Evolutionary conservation across 2,888 invertebrate genomes (phyloP), one percentile per base, ranked within the genome.

Genomic region (Drosophila sordidula): DNA sequence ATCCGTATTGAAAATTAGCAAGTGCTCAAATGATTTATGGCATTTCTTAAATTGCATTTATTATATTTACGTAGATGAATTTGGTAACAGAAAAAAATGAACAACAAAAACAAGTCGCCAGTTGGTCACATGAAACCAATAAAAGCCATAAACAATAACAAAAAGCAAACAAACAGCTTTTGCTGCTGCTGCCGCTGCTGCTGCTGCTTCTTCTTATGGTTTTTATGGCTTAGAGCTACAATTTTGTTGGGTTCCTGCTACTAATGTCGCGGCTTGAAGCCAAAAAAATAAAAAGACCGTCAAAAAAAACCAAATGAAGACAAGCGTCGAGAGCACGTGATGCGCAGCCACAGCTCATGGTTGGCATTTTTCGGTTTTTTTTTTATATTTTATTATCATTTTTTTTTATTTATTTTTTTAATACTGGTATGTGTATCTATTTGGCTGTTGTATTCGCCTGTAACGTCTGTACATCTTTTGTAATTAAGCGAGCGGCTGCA

Each of bases 1-100:
- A 87, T 81, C 81, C 81, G 81, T 54, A 14, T 81, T 67, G 54
- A 38, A 62, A 81, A 87, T 81, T 87, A 81, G 80, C 87, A 83
- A 69, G 70, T 80, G 70, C 44, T 62, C 52, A 55, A 63, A 46
- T 51, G 51, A 70, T 64, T 65, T 68, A 73, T 67, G 71, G 32
- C 34, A 64, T 62, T 72, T 64, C 46, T 34, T 12, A 12, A 4
- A 71, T 62, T 89, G 88, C 85, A 87, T 66, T 66, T 67, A 50
- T 56, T 38, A 36, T 52, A 50, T 59, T 49, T 45, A 55, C 32
- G 44, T 41, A 46, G 61, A 70, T 87, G 55, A 74, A 63, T 72
- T 72, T 64, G 70, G 57, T 44, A 55, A 55, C 38, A 51, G 8
- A 46, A 36, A 47, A 39, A 39, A 58, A 32, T 51, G 49, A 50